phyloP scores from a whole-genome alignment of 2,113 vertebrate species.

The Arenaria interpres region DNA sequence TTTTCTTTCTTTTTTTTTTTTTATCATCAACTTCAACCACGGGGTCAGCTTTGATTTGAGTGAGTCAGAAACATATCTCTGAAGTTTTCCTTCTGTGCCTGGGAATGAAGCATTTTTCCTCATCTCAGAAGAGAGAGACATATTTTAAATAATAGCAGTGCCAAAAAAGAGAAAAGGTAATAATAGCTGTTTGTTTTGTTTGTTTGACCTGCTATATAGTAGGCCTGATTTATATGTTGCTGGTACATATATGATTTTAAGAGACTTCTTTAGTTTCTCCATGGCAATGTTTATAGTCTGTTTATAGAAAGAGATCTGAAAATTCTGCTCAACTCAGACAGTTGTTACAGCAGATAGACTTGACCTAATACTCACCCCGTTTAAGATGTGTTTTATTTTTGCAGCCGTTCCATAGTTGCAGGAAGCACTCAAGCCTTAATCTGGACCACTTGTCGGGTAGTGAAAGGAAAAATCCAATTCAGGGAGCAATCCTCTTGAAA shows the following conservation, averaged over 20 bases:
- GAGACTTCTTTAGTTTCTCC: not conserved
- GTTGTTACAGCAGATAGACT: not conserved
- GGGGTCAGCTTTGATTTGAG: slow-evolving; percentile 55
- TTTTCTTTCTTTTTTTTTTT: not conserved
- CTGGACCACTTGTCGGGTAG: not conserved
- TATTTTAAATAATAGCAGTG: not conserved
- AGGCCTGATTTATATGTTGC: not conserved
- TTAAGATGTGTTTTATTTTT: slow-evolving; percentile 40
- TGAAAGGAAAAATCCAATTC: not conserved
- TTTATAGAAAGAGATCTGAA: not conserved
- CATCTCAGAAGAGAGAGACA: not conserved
- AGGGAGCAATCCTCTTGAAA: not conserved
- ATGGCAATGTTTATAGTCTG: not conserved
- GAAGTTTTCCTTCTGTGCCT: slow-evolving; percentile 34
- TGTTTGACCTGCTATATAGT: not conserved
- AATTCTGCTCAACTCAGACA: not conserved
- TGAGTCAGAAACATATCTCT: slow-evolving; percentile 49
- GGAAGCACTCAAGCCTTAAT: slow-evolving; percentile 39
- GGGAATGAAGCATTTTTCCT: slow-evolving; percentile 26
- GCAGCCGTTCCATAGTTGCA: slow-evolving; percentile 20
- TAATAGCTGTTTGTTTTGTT: slow-evolving; percentile 17
- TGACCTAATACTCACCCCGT: slow-evolving; percentile 38
- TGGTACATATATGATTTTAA: not conserved
- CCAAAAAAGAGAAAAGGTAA: not conserved
- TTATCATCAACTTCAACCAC: slow-evolving; percentile 26